Conservation (phyloP, 2,797 vertebrate species). For the Pteronotus mesoamericanus region DNA sequence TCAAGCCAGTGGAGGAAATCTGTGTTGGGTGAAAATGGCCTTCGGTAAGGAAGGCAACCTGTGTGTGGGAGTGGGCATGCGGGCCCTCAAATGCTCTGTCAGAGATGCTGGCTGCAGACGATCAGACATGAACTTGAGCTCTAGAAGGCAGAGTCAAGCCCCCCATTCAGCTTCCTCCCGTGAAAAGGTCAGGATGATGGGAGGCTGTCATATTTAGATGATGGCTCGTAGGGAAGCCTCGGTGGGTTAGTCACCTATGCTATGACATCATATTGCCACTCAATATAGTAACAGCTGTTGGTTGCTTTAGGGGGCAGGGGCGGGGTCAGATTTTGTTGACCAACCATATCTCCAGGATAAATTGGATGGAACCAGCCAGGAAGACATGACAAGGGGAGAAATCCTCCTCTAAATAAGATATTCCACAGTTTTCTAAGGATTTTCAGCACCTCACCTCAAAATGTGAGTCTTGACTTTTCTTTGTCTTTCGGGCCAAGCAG, state of each 20-base stretch:
- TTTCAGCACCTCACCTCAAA: conserved; percentile 51
- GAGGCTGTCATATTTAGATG: conserved; percentile 83
- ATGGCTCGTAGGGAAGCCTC: conserved; percentile 81
- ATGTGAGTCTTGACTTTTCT: conserved; percentile 77
- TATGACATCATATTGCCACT: conserved; percentile 82
- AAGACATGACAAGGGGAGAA: conserved; percentile 39
- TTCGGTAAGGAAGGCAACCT: not conserved
- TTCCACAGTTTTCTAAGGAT: conserved; percentile 41
- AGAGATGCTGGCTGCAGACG: conserved; percentile 50
- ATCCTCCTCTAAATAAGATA: conserved; percentile 34
- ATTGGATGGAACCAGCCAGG: conserved; percentile 58
- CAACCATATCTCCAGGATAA: conserved; percentile 75
- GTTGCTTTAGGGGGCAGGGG: conserved; percentile 72
- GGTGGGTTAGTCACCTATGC: conserved; percentile 83
- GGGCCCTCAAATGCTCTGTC: not conserved
- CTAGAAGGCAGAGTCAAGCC: conserved; percentile 69
- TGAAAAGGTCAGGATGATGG: conserved; percentile 82
- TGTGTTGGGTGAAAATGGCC: not conserved
- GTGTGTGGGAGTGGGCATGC: too few relatives aligned
- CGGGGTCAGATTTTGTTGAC: conserved; percentile 74
- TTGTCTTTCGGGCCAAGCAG: conserved; percentile 1
- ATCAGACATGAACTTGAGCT: conserved; percentile 27
- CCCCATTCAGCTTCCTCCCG: conserved; percentile 73
- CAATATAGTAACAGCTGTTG: conserved; percentile 83
- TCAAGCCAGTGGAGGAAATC: not conserved